These are phyloP conservation scores for Molothrus aeneus DNA, from an alignment of 2,797 vertebrate genomes.

Conservation along the genomic window DNA sequence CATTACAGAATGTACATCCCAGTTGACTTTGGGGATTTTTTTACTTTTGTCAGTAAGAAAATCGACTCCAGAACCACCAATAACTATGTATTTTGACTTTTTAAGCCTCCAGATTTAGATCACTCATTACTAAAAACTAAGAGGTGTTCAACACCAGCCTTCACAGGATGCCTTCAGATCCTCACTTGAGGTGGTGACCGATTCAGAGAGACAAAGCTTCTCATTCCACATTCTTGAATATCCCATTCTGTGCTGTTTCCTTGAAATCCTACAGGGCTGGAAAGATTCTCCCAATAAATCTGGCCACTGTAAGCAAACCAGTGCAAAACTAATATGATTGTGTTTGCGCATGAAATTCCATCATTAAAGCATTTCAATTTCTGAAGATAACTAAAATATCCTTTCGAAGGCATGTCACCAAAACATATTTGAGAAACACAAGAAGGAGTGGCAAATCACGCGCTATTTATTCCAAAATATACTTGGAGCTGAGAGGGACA, in stretches of 20 bases:
- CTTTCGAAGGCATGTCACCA: not conserved
- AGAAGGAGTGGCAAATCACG: not conserved
- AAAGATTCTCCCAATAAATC: not conserved
- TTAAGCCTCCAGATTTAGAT: not conserved
- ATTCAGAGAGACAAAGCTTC: not conserved
- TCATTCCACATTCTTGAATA: not conserved
- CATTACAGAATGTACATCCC: not conserved
- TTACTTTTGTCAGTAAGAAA: not conserved
- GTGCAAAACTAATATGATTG: not conserved
- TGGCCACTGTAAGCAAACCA: not conserved
- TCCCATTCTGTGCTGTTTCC: not conserved
- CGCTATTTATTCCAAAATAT: not conserved
- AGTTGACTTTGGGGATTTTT: not conserved
- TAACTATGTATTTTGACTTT: not conserved
- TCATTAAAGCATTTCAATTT: not conserved
- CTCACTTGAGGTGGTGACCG: not conserved
- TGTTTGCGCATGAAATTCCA: not conserved
- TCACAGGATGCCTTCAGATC: not conserved
- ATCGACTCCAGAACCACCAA: not conserved
- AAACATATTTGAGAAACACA: not conserved
- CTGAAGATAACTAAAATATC: not conserved
- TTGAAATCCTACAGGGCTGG: not conserved
- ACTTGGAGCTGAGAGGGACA: not conserved
- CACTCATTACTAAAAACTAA: not conserved
- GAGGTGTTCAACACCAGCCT: not conserved